phyloP scores from a whole-genome alignment of 2,888 invertebrate species.

The Dryococelus australis region DNA sequence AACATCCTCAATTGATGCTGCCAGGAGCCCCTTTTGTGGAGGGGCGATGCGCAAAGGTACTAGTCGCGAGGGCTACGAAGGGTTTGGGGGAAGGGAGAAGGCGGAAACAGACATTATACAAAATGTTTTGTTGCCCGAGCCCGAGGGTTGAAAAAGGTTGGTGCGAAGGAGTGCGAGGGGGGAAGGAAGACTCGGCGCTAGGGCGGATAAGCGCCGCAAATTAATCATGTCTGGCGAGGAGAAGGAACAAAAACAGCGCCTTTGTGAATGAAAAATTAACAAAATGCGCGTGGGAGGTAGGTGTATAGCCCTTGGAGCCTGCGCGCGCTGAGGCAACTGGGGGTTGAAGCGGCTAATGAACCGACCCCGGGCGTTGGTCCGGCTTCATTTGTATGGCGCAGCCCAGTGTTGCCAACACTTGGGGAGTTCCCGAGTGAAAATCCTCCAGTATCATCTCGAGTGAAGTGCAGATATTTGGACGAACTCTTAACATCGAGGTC shows the following conservation, averaged over 20 bases:
- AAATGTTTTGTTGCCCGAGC: not conserved
- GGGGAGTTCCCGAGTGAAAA: too few species aligned
- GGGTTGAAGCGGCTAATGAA: too few species aligned
- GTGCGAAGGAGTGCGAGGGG: not conserved
- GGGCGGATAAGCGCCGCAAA: slow-evolving; percentile 8
- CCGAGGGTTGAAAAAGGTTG: not conserved
- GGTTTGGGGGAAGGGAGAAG: not conserved
- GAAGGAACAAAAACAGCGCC: not conserved
- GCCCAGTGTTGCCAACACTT: too few species aligned
- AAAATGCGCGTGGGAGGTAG: too few species aligned
- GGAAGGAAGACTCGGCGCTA: not conserved
- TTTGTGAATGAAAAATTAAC: slow-evolving; percentile 8
- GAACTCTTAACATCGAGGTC: too few species aligned
- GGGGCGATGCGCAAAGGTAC: not conserved
- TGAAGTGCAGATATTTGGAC: too few species aligned
- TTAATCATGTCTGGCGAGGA: not conserved
- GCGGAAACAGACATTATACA: not conserved
- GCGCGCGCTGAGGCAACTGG: too few species aligned
- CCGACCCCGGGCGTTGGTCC: too few species aligned
- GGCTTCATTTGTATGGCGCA: too few species aligned
- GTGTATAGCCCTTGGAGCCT: too few species aligned
- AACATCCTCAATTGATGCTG: not conserved
- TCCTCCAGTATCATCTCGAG: too few species aligned
- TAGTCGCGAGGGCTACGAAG: not conserved
- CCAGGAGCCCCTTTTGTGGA: not conserved